A percentile compares a stretch with the other conserved stretches of the same genome.
Evolutionary conservation across 2,113 vertebrate species (phyloP).

Genomic region (Capreolus pygargus): DNA sequence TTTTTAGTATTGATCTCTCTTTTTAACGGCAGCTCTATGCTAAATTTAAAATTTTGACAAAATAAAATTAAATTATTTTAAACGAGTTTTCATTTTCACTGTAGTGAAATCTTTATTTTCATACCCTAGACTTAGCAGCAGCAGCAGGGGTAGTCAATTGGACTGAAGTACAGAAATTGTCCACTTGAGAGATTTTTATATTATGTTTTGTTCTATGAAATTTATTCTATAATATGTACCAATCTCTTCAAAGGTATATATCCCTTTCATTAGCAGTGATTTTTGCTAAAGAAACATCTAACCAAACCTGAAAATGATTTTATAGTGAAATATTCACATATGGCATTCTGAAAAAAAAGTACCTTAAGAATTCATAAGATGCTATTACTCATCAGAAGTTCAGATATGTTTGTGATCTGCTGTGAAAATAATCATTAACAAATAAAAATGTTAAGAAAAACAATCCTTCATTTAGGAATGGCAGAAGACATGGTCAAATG

Average conservation of each 20-base stretch:
- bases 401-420: not conserved
- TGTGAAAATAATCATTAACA: not conserved
- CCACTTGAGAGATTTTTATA: constrained; percentile 1
- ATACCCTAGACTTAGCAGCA: not conserved
- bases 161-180: not conserved
- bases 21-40: not conserved
- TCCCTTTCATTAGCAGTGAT: not conserved
- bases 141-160: not conserved
- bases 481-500: not conserved
- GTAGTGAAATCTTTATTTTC: not conserved
- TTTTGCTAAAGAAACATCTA: not conserved
- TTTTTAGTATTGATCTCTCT: not conserved
- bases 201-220: not conserved
- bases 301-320: not conserved
- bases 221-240: not conserved
- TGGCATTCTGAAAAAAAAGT: not conserved
- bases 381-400: not conserved
- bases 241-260: not conserved
- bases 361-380: not conserved
- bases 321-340: not conserved
- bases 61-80: not conserved
- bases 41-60: not conserved
- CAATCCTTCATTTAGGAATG: not conserved
- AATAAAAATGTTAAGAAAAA: not conserved
- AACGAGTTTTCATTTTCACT: not conserved